phyloP scores from a whole-genome alignment of 2,797 vertebrate genomes.

The Valencia hispanica region DNA sequence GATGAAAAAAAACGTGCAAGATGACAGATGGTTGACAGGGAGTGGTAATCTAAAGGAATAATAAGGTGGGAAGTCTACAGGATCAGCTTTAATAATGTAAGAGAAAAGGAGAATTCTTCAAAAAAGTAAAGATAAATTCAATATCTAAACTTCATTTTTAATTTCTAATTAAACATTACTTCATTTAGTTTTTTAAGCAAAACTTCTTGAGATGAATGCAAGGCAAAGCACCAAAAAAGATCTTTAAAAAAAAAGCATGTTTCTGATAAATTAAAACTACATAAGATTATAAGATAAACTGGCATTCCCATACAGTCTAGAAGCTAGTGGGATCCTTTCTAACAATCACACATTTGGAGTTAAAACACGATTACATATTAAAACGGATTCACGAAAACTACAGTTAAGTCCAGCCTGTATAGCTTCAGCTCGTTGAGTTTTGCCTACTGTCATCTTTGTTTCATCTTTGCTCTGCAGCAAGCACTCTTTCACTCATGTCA shows the following conservation, averaged over 20 bases:
- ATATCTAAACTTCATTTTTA: neutral
- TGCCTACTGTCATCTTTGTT: conserved; percentile 41
- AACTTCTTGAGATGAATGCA: neutral
- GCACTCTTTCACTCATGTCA: conserved; percentile 38
- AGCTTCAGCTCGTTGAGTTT: conserved; percentile 31
- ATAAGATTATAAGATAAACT: neutral
- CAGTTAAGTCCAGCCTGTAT: neutral
- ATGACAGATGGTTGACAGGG: conserved; percentile 45
- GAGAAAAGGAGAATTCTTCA: conserved; percentile 17
- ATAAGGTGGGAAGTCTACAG: conserved; percentile 42
- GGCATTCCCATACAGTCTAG: neutral
- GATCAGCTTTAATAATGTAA: conserved; percentile 59
- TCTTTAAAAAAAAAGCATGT: neutral
- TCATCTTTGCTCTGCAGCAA: conserved; percentile 32
- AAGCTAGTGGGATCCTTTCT: neutral
- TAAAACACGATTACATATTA: neutral
- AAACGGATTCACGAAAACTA: neutral
- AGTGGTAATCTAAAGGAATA: conserved; percentile 36
- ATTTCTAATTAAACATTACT: neutral
- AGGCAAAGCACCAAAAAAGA: neutral
- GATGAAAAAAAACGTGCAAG: conserved; percentile 55
- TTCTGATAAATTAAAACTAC: neutral
- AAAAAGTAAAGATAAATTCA: neutral
- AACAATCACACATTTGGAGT: neutral
- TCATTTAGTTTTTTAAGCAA: neutral